A percentile compares a stretch with the other conserved stretches of the same genome.
phyloP scores from a whole-genome alignment of 2,797 vertebrate species.

The Propithecus deckenii region DNA sequence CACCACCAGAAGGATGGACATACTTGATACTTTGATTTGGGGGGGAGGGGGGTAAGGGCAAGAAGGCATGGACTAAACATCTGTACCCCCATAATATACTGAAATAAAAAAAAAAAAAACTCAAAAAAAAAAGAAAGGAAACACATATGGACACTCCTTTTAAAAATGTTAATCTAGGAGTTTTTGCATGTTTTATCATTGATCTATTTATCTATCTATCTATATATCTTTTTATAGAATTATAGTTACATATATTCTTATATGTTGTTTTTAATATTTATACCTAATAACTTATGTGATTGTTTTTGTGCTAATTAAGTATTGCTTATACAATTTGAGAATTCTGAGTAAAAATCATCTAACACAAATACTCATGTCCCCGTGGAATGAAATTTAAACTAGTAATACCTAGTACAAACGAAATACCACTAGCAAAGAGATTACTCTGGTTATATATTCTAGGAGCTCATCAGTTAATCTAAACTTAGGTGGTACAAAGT shows the following conservation, averaged over 20 bases:
- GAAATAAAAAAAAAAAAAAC: too few relatives aligned
- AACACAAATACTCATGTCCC: neutral
- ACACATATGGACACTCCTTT: too few relatives aligned
- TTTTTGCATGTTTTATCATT: too few relatives aligned
- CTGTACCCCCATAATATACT: too few relatives aligned
- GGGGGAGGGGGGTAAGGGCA: too few relatives aligned
- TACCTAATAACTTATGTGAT: neutral
- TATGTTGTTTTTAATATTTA: neutral
- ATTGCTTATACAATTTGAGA: neutral
- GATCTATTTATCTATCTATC: too few relatives aligned
- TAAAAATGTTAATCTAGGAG: too few relatives aligned
- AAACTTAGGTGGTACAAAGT: constrained; percentile 10
- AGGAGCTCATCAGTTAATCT: constrained; percentile 40
- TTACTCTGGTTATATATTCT: neutral
- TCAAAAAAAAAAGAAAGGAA: too few relatives aligned
- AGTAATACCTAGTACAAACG: neutral
- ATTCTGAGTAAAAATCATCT: neutral
- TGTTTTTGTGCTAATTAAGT: neutral
- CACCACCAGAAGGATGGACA: too few relatives aligned
- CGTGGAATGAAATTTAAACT: neutral
- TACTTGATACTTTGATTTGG: too few relatives aligned
- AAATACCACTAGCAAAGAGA: constrained; percentile 5
- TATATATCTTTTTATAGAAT: too few relatives aligned
- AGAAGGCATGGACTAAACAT: too few relatives aligned
- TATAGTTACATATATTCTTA: neutral